phyloP scores from a whole-genome alignment of 2,888 invertebrate genomes.

The Harpalus rubripes region DNA sequence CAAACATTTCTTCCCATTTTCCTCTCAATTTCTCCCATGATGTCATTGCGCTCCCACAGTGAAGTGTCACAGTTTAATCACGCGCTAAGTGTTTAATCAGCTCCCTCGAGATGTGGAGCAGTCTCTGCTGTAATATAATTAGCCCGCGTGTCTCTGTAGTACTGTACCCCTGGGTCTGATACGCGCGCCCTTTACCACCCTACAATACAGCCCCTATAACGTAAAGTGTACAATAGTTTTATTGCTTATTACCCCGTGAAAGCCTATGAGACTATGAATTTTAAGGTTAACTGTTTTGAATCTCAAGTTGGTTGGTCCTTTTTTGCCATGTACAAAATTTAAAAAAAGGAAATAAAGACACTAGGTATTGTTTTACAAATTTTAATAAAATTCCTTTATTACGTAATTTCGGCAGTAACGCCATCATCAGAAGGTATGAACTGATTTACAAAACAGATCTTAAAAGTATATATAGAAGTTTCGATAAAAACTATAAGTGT shows the following conservation, averaged over 20 bases:
- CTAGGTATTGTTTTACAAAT: no score
- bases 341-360: no score
- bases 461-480: no score
- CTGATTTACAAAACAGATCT: no score
- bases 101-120: constrained; percentile 69
- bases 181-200: constrained; percentile 29
- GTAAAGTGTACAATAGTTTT: constrained; percentile 15
- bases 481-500: no score
- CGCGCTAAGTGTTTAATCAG: constrained; percentile 68
- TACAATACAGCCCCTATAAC: background rate
- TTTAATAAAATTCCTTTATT: no score
- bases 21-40: background rate
- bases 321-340: no score
- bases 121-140: constrained; percentile 73
- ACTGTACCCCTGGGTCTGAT: constrained; percentile 22
- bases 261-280: constrained; percentile 16
- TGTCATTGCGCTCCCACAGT: constrained; percentile 29
- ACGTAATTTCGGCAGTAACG: no score
- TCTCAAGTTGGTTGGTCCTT: background rate
- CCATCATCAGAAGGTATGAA: no score
- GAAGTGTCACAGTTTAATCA: constrained; percentile 64
- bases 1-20: background rate
- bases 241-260: constrained; percentile 9
- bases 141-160: constrained; percentile 66
- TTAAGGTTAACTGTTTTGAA: background rate